These are phyloP conservation scores for Amphipoea lucens DNA, from an alignment of 2,888 invertebrate genomes.

Conservation along the genomic window DNA sequence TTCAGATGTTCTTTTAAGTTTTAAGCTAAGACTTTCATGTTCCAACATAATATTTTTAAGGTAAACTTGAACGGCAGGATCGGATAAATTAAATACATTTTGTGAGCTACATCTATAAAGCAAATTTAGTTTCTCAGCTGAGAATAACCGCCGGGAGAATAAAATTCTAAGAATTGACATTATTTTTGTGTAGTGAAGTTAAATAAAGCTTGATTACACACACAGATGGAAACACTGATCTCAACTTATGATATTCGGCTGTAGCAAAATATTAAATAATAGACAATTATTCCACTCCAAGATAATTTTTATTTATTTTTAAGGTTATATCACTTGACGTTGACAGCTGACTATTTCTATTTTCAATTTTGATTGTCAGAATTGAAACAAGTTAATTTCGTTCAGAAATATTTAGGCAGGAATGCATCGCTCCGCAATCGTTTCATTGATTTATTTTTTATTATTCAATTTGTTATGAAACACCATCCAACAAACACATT, in stretches of 20 bases:
- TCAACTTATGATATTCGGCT: background rate
- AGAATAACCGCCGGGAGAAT: slow-evolving; percentile 71
- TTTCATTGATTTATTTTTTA: background rate
- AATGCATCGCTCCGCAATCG: background rate
- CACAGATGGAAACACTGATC: background rate
- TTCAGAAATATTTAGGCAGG: background rate
- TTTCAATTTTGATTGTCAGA: background rate
- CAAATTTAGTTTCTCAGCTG: slow-evolving; percentile 68
- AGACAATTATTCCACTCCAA: background rate
- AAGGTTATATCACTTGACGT: slow-evolving; percentile 17
- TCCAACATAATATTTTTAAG: slow-evolving; percentile 88
- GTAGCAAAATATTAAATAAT: background rate
- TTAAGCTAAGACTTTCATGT: slow-evolving; percentile 87
- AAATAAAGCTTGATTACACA: background rate
- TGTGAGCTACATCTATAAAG: slow-evolving; percentile 77
- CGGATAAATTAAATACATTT: slow-evolving; percentile 80
- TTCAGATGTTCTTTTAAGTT: slow-evolving; percentile 73
- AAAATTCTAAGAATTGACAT: slow-evolving; percentile 74
- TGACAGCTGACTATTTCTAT: slow-evolving; percentile 23
- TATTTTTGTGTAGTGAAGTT: background rate
- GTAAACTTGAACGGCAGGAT: slow-evolving; percentile 88
- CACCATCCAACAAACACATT: background rate
- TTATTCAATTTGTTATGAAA: no score
- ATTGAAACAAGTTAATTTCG: background rate
- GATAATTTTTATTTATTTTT: background rate